Base-by-base conservation (phyloP, 2,888 invertebrate species). In the Philonicus albiceps region DNA sequence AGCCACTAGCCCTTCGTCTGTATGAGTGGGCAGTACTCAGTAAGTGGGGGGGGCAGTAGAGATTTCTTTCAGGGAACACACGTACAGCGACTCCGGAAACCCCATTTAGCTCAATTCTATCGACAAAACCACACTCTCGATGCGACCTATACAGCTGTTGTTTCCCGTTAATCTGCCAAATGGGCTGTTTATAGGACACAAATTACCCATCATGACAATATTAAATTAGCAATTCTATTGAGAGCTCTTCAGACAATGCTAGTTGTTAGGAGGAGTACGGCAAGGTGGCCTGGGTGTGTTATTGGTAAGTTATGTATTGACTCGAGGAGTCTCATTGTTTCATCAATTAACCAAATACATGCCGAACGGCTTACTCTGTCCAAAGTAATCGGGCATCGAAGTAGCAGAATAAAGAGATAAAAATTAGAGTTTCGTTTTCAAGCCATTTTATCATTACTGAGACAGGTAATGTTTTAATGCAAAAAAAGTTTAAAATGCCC, bases 191-290 rank as follows among this genome's bases (percentile, higher is more conserved):
- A 84, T 43, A 43, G 34, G 84, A 84, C 84, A 64, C 81, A 84
- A 84, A 84, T 84, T 84, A 73, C 43, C 84, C 84, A 84, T 84
- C 73, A 84, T 22, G 37, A 22, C 84, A 73, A 43, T 84, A 84
- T 84, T 73, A 84, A 73, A 84, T 84, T 73, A 84, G 72, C 73
- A 84, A 84, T 83, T 84, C 84, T 72, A 49, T 84, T 16, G 73
- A 43, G 84, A 43, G 84, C n/a, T 72, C 55, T 37, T 27, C n/a
- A 40, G 84, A 73, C 55, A 43, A 84, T 84, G 73, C 43, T 40
- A 16, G 73, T 72, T 73, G 11, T 40, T 43, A 84, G 73, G 73
- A 73, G 30, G 22, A 49, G 84, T 31, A n/a, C 49, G 27, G 22
- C 81, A 64, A 81, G 30, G 22, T 37, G 34, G 81, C 3, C 13